Base-by-base conservation (phyloP, 2,888 invertebrate genomes). In the Catonia carolina region DNA sequence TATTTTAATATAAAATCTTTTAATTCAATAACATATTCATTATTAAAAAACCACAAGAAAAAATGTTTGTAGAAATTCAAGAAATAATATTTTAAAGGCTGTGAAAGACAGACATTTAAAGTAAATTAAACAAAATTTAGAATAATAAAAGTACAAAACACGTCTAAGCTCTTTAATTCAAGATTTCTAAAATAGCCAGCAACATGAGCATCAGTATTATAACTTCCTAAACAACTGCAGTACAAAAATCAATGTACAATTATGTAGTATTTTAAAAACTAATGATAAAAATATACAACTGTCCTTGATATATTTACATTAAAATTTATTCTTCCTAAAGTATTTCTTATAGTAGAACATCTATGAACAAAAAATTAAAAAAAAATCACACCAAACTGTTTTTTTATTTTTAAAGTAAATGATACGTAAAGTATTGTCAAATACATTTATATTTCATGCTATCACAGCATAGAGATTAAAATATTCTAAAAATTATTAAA, bases 1-100 rank as follows among this genome's bases (percentile, higher is more conserved):
- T n/a, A n/a, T n/a, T n/a, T n/a, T n/a, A n/a, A n/a, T n/a, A n/a
- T n/a, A n/a, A n/a, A n/a, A n/a, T n/a, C n/a, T n/a, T n/a, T n/a
- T n/a, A n/a, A n/a, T n/a, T n/a, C n/a, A n/a, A n/a, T n/a, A n/a
- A n/a, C n/a, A n/a, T n/a, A n/a, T n/a, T n/a, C n/a, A n/a, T n/a
- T n/a, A n/a, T n/a, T n/a, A n/a, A n/a, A n/a, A n/a, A n/a, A n/a
- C n/a, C n/a, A n/a, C n/a, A n/a, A n/a, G n/a, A n/a, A n/a, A n/a
- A n/a, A n/a, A n/a, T n/a, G n/a, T n/a, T n/a, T n/a, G n/a, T n/a
- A n/a, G n/a, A n/a, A n/a, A n/a, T n/a, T n/a, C n/a, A n/a, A n/a
- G n/a, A 33, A 50, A 37, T 22, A 37, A 41, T 8, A 36, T 52
- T 6, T 22, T 47, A 14, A 52, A 52, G 39, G 52, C 52, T 52